A percentile compares a stretch with the other conserved stretches of the same genome.
Conservation (phyloP, 2,797 vertebrate species). For the Eidolon dupreanum region DNA sequence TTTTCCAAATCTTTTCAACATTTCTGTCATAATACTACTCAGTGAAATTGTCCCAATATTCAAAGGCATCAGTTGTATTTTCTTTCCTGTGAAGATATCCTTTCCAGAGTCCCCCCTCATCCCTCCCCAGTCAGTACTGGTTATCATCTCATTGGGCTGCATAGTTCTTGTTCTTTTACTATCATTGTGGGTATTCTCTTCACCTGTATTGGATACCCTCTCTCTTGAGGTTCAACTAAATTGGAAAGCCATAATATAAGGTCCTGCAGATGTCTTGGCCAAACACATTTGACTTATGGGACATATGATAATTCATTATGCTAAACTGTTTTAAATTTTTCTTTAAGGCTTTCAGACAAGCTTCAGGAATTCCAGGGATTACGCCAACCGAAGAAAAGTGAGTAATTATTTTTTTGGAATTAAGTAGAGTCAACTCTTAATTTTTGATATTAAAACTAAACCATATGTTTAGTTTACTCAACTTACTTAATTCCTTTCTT, state of each 20-base stretch:
- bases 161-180: neutral
- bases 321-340: conserved; percentile 62
- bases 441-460: conserved; percentile 28
- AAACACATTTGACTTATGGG: neutral
- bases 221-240: neutral
- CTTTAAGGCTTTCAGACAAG: conserved; percentile 93
- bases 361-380: conserved; percentile 95
- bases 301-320: conserved; percentile 9
- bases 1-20: neutral
- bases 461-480: neutral
- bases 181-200: neutral
- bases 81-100: neutral
- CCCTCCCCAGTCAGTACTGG: neutral
- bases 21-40: neutral
- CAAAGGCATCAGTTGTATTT: neutral
- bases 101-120: neutral
- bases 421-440: neutral
- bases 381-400: conserved; percentile 97
- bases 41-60: neutral
- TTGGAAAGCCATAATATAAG: conserved; percentile 20
- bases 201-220: neutral
- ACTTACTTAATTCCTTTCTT: conserved; percentile 43
- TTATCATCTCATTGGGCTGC: neutral
- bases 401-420: conserved; percentile 74
- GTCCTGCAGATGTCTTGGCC: neutral